Conservation (phyloP, 2,888 invertebrate species). For the Drosophila borealis region DNA sequence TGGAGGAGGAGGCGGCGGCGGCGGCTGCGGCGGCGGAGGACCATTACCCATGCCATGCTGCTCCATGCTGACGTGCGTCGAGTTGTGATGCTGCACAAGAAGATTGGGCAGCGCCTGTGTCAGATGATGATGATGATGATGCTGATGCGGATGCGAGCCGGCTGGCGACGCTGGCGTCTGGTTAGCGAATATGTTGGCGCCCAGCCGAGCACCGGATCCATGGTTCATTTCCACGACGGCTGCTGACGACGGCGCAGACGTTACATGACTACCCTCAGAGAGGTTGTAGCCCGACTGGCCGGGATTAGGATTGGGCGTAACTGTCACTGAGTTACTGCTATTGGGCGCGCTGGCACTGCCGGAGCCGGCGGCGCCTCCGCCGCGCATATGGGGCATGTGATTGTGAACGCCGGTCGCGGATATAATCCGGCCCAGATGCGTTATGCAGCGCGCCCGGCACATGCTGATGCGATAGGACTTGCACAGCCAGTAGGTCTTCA, state of each 20-base stretch:
- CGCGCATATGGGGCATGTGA: conserved; percentile 85
- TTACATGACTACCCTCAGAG: conserved; percentile 41
- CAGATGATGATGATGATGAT: conserved; percentile 67
- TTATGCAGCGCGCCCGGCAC: conserved; percentile 85
- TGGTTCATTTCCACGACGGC: conserved; percentile 42
- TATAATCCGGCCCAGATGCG: conserved; percentile 85
- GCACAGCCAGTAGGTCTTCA: conserved; percentile 85
- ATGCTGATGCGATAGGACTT: conserved; percentile 85
- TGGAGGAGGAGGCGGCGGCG: conserved; percentile 14
- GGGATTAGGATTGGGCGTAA: conserved; percentile 54
- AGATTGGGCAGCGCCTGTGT: conserved; percentile 77
- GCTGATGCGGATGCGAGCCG: conserved; percentile 24
- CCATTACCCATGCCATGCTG: conserved; percentile 59
- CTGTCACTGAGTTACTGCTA: conserved; percentile 21
- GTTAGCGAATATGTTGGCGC: conserved; percentile 49
- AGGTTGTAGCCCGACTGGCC: conserved; percentile 51
- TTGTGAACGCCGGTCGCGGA: conserved; percentile 85
- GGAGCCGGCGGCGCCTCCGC: conserved; percentile 25
- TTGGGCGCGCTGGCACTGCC: conserved; percentile 13
- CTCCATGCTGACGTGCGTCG: conserved; percentile 51
- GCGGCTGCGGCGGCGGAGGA: conserved; percentile 46
- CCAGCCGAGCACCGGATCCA: conserved; percentile 27
- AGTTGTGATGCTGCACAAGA: conserved; percentile 74
- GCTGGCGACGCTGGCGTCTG: conserved; percentile 48
- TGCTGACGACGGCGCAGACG: conserved; percentile 19